Base-by-base conservation (phyloP, 2,888 invertebrate species). In the Epinotia ramella region DNA sequence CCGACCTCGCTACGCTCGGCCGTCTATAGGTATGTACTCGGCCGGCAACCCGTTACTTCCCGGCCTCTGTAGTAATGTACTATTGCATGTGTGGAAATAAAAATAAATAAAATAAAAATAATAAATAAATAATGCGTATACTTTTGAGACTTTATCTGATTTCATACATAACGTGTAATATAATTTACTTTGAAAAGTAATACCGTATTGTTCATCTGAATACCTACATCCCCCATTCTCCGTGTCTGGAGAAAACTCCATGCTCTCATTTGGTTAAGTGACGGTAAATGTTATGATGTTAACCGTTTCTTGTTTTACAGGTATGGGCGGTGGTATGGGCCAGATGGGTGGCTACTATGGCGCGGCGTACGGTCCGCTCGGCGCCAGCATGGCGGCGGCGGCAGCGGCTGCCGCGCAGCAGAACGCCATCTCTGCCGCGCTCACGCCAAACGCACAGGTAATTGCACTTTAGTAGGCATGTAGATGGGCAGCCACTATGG, bases 281-380 rank as follows among this genome's bases (percentile, higher is more conserved):
- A 40, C 9, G 40, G 40, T 40, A 40, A 40, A n/a, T 59, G 46
- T 71, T 73, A 63, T 60, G 28, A 33, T 5, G 13, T 53, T 53
- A 53, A 53, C 13, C 4, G 5, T 53, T 1, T n/a, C 6, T 53
- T 24, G 16, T 60, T 6, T 64, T 49, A 3, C 94, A 97, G 97
- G 96, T 74, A 97, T 97, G 96, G 95, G 94, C 0, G 92, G 94
- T 0, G 92, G 96, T 46, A 96, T 96, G 96, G 95, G 96, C 20
- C 96, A 96, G 24, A 96, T 96, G 96, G 96, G 96, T 87, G 84
- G 94, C 0, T 97, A 97, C 89, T 97, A 97, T 86, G 96, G 96
- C 1, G 96, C 97, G 13, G 96, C 97, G 12, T 97, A 97, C 82
- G 96, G 96, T 2, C 96, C 96, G 7, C 91, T 97, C 20, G 96